phyloP scores from a whole-genome alignment of 2,113 vertebrate species.

The Pelusios castaneus region DNA sequence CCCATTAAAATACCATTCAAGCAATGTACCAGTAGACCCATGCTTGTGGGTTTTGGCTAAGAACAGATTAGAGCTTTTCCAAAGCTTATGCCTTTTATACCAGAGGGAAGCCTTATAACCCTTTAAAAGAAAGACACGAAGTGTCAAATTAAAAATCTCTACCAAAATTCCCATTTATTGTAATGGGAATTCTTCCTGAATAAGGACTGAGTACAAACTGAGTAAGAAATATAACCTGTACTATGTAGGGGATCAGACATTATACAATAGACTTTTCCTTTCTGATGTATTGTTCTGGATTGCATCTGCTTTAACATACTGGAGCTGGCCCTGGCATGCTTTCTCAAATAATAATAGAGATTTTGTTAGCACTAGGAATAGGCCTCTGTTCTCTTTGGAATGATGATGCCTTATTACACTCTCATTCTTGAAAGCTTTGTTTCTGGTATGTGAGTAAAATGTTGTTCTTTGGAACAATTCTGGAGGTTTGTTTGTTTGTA shows the following conservation, averaged over 20 bases:
- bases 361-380: not conserved
- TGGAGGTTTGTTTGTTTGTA: not conserved
- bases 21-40: not conserved
- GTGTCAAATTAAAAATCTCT: not conserved
- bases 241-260: not conserved
- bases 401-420: not conserved
- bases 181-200: not conserved
- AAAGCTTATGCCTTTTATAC: not conserved
- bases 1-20: not conserved
- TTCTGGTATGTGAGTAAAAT: not conserved
- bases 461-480: not conserved
- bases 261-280: not conserved
- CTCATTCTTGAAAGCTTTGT: not conserved
- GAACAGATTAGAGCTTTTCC: not conserved
- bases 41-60: conserved; percentile 3
- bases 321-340: not conserved
- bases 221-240: not conserved
- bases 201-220: not conserved
- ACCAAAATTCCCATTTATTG: not conserved
- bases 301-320: not conserved
- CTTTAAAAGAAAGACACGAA: not conserved
- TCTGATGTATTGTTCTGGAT: not conserved
- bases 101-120: not conserved
- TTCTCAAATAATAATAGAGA: not conserved
- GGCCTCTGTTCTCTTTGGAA: not conserved